Evolutionary conservation across 2,888 invertebrate genomes (phyloP).

Genomic region (Amblyjoppa proteus): DNA sequence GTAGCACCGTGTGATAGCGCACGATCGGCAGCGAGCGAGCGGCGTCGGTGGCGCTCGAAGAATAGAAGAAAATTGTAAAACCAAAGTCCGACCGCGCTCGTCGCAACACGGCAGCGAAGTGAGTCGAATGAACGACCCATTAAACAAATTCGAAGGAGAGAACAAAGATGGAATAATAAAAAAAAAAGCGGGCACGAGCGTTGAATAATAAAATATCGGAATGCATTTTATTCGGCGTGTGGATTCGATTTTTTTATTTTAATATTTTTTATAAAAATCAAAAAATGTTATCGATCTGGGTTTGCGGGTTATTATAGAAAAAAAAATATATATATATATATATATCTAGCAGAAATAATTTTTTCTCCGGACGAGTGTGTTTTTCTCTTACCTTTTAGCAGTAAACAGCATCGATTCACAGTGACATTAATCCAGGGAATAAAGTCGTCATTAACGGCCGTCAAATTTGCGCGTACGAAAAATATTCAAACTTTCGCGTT

Average conservation of each 20-base stretch:
- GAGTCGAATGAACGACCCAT: slow-evolving; percentile 35
- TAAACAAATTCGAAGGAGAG: slow-evolving; percentile 40
- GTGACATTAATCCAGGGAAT: slow-evolving; percentile 20
- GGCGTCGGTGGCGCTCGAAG: slow-evolving; percentile 8
- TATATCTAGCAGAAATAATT: neutral
- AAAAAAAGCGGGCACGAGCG: neutral
- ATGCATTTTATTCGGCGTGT: neutral
- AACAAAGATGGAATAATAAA: neutral
- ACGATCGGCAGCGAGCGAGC: neutral
- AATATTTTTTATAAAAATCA: neutral
- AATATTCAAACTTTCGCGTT: neutral
- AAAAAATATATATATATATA: too few relatives aligned
- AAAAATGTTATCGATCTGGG: neutral
- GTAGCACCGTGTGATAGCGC: slow-evolving; percentile 1
- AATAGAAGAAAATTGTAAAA: slow-evolving; percentile 59
- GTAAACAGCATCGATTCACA: slow-evolving; percentile 7
- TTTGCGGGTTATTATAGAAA: too few relatives aligned
- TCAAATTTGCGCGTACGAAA: neutral
- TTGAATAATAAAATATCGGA: neutral
- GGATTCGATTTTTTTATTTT: neutral
- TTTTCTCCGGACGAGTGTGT: neutral
- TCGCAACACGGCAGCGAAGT: slow-evolving; percentile 10
- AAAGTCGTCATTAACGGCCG: neutral
- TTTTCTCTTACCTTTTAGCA: slow-evolving; percentile 29
- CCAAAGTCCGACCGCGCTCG: slow-evolving; percentile 14